phyloP scores from a whole-genome alignment of 2,888 invertebrate species.

The Cheilosia variabilis region DNA sequence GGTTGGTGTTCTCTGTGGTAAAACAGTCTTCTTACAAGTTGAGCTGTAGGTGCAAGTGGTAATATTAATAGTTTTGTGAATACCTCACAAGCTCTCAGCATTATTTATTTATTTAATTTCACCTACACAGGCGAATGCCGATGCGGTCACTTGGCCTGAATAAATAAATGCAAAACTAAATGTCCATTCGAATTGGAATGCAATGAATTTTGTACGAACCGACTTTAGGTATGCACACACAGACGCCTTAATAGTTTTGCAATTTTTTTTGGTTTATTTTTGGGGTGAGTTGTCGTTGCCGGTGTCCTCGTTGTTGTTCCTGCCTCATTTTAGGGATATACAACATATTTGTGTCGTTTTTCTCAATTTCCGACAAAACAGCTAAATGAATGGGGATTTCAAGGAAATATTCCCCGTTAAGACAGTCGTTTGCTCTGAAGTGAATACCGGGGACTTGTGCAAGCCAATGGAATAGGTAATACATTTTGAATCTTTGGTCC shows the following conservation, averaged over 20 bases:
- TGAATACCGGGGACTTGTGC: slow-evolving; percentile 8
- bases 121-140: slow-evolving; percentile 46
- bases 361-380: slow-evolving; percentile 19
- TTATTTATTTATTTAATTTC: slow-evolving; percentile 73
- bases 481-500: slow-evolving; percentile 37
- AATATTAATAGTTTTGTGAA: slow-evolving; percentile 24
- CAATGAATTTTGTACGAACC: slow-evolving; percentile 67
- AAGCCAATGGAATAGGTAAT: slow-evolving; percentile 24
- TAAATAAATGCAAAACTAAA: slow-evolving; percentile 59
- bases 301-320: background rate
- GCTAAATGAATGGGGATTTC: slow-evolving; percentile 38
- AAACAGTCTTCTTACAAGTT: background rate
- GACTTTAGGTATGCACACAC: slow-evolving; percentile 39
- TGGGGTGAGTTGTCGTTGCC: background rate
- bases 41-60: background rate
- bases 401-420: slow-evolving; percentile 9
- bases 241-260: slow-evolving; percentile 43
- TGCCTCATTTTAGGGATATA: slow-evolving; percentile 39
- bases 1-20: background rate
- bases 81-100: slow-evolving; percentile 31
- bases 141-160: slow-evolving; percentile 63
- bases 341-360: slow-evolving; percentile 30
- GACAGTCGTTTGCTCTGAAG: slow-evolving; percentile 6
- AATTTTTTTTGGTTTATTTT: background rate
- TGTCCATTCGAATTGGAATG: slow-evolving; percentile 65